Base-by-base conservation (phyloP, 2,113 vertebrate genomes). In the Corydoras sp. region DNA sequence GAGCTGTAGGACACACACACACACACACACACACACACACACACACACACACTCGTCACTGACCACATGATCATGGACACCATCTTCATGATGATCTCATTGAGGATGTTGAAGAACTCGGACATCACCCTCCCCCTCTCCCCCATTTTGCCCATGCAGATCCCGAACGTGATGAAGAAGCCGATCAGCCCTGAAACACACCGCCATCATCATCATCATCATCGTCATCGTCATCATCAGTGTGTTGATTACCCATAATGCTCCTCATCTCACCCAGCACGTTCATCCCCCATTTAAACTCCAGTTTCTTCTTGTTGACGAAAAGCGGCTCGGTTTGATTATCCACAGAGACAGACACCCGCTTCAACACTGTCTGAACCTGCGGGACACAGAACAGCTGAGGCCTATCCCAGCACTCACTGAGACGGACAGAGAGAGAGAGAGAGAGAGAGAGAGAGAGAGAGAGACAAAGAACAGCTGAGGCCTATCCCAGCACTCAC, bases 21-120 rank as follows among this genome's bases (percentile, higher is more conserved):
- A n/a, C n/a, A 24, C 18, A 24, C 18, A 24, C 18, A 24, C 18
- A 24, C 18, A 51, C 35, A 51, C 32, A 55, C 58, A 55, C 0
- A 62, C 49, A 61, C 29, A 64, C 18, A 54, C 32, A 55, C 32
- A 56, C 65, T 49, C 0, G 60, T 24, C 55, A 87, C 89, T 86
- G 62, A 92, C 91, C 92, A 93, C 91, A 92, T 93, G 80, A 93
- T 92, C 85, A 92, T 82, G 72, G 86, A 88, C 18, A 93, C 91
- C 85, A 93, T 90, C 70, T 85, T 89, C 92, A 93, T 93, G 77
- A 93, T 92, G 58, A 93, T 92, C 83, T 93, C 91, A 29, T 93
- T 93, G 51, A 93, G 89, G 79, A 93, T 84, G 79, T 90, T 92
- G 86, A 92, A 93, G 89, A 93, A 92, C 18, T 92, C 90, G 0